phyloP scores from a whole-genome alignment of 2,888 invertebrate species.

The Dasysyrphus tricinctus region DNA sequence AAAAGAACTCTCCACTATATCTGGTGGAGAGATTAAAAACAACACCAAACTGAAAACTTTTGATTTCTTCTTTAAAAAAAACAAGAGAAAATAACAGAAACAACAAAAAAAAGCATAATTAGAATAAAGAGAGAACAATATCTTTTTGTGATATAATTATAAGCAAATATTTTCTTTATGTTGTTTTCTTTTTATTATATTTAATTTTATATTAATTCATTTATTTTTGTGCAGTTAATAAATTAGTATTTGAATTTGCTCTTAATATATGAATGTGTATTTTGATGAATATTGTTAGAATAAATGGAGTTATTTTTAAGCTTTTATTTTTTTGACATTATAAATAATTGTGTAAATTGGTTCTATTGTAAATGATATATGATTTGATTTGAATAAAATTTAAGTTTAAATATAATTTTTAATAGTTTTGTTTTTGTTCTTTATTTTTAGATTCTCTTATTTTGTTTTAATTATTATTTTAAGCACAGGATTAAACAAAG shows the following conservation, averaged over 20 bases:
- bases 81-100: background rate
- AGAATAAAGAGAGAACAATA: constrained; percentile 49
- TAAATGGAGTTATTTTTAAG: constrained; percentile 31
- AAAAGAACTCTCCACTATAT: background rate
- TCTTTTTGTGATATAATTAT: constrained; percentile 74
- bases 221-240: constrained; percentile 23
- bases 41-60: background rate
- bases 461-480: background rate
- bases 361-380: constrained; percentile 32
- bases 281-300: constrained; percentile 4
- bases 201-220: constrained; percentile 37
- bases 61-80: constrained; percentile 21
- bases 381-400: constrained; percentile 58
- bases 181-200: constrained; percentile 30
- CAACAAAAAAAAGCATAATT: constrained; percentile 10
- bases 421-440: constrained; percentile 17
- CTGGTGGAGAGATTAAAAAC: background rate
- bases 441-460: constrained; percentile 5
- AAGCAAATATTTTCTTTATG: constrained; percentile 55
- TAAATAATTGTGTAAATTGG: constrained; percentile 36
- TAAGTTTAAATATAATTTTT: constrained; percentile 50
- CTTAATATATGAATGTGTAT: constrained; percentile 11
- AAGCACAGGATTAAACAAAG: background rate
- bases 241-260: constrained; percentile 11
- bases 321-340: constrained; percentile 8